A percentile compares a stretch with the other conserved stretches of the same genome.
These are phyloP conservation scores for Eledona agricola DNA, from an alignment of 2,888 invertebrate genomes.

Conservation along the genomic window DNA sequence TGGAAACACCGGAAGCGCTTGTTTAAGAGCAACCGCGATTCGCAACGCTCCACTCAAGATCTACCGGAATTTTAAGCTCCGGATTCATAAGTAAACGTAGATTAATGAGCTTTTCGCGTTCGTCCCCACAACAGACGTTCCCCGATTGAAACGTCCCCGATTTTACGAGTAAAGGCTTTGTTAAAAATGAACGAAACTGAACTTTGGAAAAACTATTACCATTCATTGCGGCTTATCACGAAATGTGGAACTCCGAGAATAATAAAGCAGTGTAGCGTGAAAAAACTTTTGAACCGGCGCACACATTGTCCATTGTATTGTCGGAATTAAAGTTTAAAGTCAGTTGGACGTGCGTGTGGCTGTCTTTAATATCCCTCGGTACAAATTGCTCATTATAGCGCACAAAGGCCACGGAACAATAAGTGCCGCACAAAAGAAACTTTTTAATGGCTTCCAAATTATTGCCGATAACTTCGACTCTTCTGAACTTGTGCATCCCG, in stretches of 20 bases:
- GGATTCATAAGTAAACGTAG: constrained; percentile 22
- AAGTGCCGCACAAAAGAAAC: constrained; percentile 22
- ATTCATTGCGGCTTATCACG: constrained; percentile 34
- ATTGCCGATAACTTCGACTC: too few relatives aligned
- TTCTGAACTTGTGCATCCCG: too few relatives aligned
- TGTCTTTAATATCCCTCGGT: constrained; percentile 20
- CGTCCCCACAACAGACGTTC: constrained; percentile 2
- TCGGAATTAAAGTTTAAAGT: constrained; percentile 23
- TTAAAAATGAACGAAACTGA: constrained; percentile 19
- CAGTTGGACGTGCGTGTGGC: constrained; percentile 17
- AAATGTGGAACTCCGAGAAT: constrained; percentile 24
- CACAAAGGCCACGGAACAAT: constrained; percentile 23
- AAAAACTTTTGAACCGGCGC: constrained; percentile 5
- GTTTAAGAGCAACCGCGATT: constrained; percentile 40
- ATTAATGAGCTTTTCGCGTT: constrained; percentile 22
- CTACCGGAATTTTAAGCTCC: constrained; percentile 40
- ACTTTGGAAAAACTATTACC: constrained; percentile 31
- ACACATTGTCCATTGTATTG: constrained; percentile 8
- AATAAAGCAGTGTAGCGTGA: constrained; percentile 15
- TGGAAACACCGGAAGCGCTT: constrained; percentile 44
- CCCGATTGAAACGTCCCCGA: constrained; percentile 6
- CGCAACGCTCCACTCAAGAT: constrained; percentile 40
- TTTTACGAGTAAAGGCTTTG: neutral
- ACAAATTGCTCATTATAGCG: constrained; percentile 27
- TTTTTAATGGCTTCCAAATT: constrained; percentile 18